Evolutionary conservation across 1,140 invertebrate genomes (phyloP).

Genomic region (Kradibia gibbosae): DNA sequence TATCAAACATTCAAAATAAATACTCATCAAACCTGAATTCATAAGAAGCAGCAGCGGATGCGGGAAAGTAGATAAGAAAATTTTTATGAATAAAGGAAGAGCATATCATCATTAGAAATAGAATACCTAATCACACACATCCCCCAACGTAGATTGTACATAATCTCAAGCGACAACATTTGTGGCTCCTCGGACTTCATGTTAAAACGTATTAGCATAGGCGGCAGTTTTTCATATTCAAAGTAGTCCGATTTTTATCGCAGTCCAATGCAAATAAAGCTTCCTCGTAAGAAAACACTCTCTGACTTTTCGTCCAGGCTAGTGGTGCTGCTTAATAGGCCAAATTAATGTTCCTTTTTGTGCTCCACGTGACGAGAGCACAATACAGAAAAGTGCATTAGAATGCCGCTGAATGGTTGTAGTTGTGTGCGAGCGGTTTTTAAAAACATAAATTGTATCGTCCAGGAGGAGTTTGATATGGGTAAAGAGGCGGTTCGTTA

Average conservation of each 20-base stretch:
- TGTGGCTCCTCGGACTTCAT: not conserved
- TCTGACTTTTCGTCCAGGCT: not conserved
- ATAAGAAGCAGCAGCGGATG: no score
- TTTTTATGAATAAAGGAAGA: not conserved
- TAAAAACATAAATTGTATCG: not conserved
- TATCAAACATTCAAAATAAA: no score
- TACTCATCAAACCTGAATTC: no score
- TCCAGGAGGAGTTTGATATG: slow-evolving; percentile 8
- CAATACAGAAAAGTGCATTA: not conserved
- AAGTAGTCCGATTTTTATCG: slow-evolving; percentile 26
- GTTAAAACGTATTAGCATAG: slow-evolving; percentile 18
- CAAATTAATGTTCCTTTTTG: slow-evolving; percentile 6
- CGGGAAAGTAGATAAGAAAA: no score
- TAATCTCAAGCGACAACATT: not conserved
- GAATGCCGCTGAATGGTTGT: not conserved
- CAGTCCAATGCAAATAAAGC: not conserved
- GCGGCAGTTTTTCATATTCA: slow-evolving; percentile 40
- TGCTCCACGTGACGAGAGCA: not conserved
- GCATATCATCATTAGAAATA: not conserved
- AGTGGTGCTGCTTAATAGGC: slow-evolving; percentile 3
- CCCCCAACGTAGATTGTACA: not conserved
- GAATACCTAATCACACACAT: not conserved
- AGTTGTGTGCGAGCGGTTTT: not conserved
- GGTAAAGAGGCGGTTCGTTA: slow-evolving; percentile 19
- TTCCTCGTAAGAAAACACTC: not conserved